These are phyloP conservation scores for Orchesella cincta DNA, from an alignment of 1,140 invertebrate genomes.

Conservation along the genomic window DNA sequence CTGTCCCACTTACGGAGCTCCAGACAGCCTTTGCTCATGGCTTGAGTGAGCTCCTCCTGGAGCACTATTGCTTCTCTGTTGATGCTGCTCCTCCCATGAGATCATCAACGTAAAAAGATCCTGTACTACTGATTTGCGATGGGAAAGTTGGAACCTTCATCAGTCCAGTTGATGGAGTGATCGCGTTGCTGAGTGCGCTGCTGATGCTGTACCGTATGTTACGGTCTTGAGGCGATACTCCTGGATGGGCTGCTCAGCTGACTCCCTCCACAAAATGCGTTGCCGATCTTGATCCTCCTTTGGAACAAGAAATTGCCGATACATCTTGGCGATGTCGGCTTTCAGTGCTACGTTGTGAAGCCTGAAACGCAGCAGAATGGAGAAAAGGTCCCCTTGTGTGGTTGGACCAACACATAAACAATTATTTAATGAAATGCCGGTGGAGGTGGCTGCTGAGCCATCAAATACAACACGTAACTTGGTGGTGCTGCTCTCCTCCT, in stretches of 20 bases:
- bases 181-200: slow-evolving; percentile 6
- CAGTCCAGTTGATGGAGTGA: slow-evolving; percentile 20
- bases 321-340: slow-evolving; percentile 57
- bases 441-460: slow-evolving; percentile 30
- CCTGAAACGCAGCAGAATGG: slow-evolving; percentile 55
- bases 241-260: not conserved
- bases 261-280: slow-evolving; percentile 44
- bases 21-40: slow-evolving; percentile 12
- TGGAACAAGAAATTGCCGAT: slow-evolving; percentile 44
- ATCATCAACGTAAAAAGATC: slow-evolving; percentile 18
- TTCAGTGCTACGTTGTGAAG: slow-evolving; percentile 53
- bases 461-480: slow-evolving; percentile 52
- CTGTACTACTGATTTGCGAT: not conserved
- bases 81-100: slow-evolving; percentile 27
- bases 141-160: not conserved
- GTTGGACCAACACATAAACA: slow-evolving; percentile 52
- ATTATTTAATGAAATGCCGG: slow-evolving; percentile 51
- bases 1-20: not conserved
- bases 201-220: slow-evolving; percentile 32
- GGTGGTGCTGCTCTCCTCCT: slow-evolving; percentile 45
- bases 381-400: slow-evolving; percentile 55
- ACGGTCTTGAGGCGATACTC: not conserved
- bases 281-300: slow-evolving; percentile 36
- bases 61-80: slow-evolving; percentile 31
- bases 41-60: not conserved